Evolutionary conservation across 2,888 invertebrate species (phyloP).

Genomic region (Tubulanus polymorphus): DNA sequence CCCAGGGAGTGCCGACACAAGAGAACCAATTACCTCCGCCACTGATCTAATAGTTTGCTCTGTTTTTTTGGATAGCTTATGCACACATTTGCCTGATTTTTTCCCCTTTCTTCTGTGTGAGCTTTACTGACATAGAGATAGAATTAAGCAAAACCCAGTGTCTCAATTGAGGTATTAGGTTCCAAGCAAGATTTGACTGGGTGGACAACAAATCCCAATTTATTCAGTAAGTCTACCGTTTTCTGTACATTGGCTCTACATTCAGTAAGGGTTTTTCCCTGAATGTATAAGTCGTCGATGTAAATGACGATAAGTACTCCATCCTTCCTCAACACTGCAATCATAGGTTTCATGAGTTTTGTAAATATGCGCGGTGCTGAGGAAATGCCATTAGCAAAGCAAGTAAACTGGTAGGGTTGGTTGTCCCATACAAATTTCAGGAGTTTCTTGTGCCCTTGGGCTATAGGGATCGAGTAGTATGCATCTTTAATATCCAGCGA

Average conservation of each 20-base stretch:
- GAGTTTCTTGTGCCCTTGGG: conserved; percentile 5
- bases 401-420: neutral
- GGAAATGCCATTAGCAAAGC: neutral
- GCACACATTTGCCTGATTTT: neutral
- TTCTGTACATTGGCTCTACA: conserved; percentile 1
- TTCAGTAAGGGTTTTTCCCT: neutral
- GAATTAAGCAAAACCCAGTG: neutral
- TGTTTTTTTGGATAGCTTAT: neutral
- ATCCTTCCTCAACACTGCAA: neutral
- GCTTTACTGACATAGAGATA: neutral
- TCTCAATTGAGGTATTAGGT: neutral
- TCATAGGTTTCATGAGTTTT: neutral
- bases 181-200: conserved; percentile 2
- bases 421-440: neutral
- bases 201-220: conserved; percentile 3
- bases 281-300: neutral
- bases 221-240: neutral
- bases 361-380: neutral
- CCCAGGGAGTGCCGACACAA: neutral
- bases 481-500: conserved; percentile 19
- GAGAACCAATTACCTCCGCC: neutral
- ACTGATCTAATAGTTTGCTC: neutral
- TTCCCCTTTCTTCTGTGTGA: neutral
- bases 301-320: neutral
- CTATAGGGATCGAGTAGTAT: conserved; percentile 19